Percentiles rank a stretch among this genome's conserved stretches.
phyloP scores from a whole-genome alignment of 2,888 invertebrate species.

The Ormyrus thymus region DNA sequence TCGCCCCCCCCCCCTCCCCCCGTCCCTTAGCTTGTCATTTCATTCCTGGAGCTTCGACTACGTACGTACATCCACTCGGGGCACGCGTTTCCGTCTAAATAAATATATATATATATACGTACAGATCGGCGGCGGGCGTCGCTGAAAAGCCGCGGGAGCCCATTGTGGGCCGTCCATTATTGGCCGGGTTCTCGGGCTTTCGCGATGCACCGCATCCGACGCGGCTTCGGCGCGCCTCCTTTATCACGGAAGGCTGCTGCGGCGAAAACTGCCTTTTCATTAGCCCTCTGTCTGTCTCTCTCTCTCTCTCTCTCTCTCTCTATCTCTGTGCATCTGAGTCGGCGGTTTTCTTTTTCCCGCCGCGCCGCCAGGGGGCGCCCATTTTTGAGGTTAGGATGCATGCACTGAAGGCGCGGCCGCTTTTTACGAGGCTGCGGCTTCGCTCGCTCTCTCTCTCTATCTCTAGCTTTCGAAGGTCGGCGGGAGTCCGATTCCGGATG shows the following conservation, averaged over 20 bases:
- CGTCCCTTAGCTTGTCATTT: conserved; percentile 48
- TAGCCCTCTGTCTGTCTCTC: neutral
- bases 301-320: no score
- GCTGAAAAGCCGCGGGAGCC: conserved; percentile 32
- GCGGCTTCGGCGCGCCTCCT: neutral
- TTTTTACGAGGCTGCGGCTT: conserved; percentile 4
- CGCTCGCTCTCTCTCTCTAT: neutral
- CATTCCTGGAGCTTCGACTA: conserved; percentile 30
- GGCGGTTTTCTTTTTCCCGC: no score
- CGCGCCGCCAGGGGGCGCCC: neutral
- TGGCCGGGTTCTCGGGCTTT: conserved; percentile 18
- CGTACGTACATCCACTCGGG: neutral
- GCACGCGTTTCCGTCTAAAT: neutral
- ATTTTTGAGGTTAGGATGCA: no score
- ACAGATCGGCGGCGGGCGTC: neutral
- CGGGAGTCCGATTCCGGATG: conserved; percentile 44
- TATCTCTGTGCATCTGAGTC: no score
- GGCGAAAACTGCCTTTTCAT: conserved; percentile 25
- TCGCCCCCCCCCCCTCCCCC: neutral
- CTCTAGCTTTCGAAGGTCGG: conserved; percentile 4
- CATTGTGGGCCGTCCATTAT: conserved; percentile 41
- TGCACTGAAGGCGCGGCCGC: no score
- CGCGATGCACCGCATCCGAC: conserved; percentile 22
- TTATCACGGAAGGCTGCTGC: neutral
- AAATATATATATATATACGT: no score